Conservation (phyloP, 2,113 vertebrate species). For the Antechinus flavipes region DNA sequence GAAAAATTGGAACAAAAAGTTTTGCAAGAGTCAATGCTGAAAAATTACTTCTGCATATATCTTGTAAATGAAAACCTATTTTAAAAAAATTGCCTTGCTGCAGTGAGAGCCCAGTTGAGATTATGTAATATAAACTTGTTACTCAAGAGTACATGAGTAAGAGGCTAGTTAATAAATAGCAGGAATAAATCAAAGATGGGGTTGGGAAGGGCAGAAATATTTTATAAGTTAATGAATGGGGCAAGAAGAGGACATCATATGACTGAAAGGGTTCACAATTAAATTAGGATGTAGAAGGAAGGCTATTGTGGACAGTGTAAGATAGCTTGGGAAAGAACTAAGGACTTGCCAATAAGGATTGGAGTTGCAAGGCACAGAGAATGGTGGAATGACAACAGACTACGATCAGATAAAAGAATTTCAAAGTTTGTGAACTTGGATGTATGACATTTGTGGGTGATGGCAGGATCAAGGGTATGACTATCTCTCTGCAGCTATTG, state of each 20-base stretch:
- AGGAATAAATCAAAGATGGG: background rate
- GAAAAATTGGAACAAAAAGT: too few relatives aligned
- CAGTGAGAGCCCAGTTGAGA: background rate
- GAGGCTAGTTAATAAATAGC: background rate
- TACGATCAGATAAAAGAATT: background rate
- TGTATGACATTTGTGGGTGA: background rate
- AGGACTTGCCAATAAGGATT: background rate
- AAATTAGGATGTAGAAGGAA: background rate
- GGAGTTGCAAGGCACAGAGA: background rate
- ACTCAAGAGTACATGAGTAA: background rate
- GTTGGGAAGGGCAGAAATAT: background rate
- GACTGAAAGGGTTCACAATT: background rate
- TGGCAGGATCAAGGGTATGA: background rate
- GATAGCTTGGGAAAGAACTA: background rate
- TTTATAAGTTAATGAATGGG: background rate
- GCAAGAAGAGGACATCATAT: background rate
- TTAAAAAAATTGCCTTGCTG: background rate
- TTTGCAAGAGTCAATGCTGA: too few relatives aligned
- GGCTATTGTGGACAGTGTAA: background rate
- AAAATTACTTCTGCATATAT: too few relatives aligned
- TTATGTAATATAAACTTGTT: background rate
- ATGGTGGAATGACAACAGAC: background rate
- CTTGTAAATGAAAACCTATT: too few relatives aligned
- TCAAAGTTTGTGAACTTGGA: background rate
- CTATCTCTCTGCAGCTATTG: background rate